Percentiles rank a stretch among this genome's conserved stretches.
These are phyloP conservation scores for Tenodera sinensis DNA, from an alignment of 2,888 invertebrate species.

Conservation along the genomic window DNA sequence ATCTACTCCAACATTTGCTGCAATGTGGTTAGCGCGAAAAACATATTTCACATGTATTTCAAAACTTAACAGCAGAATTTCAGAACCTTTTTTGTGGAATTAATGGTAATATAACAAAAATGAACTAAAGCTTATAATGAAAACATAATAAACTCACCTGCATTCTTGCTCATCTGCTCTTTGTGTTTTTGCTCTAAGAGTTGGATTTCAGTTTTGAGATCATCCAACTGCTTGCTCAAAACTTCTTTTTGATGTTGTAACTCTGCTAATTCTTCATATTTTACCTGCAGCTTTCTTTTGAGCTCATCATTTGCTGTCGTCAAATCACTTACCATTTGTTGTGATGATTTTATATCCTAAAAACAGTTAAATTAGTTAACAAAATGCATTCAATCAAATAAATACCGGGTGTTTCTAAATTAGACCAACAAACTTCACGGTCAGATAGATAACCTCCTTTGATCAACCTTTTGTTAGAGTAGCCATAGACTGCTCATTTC, in stretches of 20 bases:
- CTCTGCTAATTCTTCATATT: background rate
- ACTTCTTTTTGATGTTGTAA: background rate
- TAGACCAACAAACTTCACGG: too few relatives aligned
- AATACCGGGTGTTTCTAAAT: too few relatives aligned
- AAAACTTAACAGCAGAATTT: too few relatives aligned
- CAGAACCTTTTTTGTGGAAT: too few relatives aligned
- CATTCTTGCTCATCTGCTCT: background rate
- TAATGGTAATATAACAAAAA: background rate
- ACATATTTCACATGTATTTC: too few relatives aligned
- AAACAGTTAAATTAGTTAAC: background rate
- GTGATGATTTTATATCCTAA: constrained; percentile 23
- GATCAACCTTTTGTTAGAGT: too few relatives aligned
- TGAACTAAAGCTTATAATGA: background rate
- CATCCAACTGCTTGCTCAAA: background rate
- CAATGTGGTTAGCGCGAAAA: too few relatives aligned
- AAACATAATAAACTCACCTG: background rate
- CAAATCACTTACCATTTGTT: constrained; percentile 27
- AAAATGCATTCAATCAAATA: too few relatives aligned
- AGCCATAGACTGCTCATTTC: too few relatives aligned
- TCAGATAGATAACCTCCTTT: too few relatives aligned
- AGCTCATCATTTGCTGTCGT: constrained; percentile 28
- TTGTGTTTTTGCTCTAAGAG: background rate
- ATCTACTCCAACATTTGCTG: too few relatives aligned
- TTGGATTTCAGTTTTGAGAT: background rate
- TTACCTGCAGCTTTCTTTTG: constrained; percentile 27